phyloP scores from a whole-genome alignment of 2,797 vertebrate genomes.

The Gephyroberyx darwinii region DNA sequence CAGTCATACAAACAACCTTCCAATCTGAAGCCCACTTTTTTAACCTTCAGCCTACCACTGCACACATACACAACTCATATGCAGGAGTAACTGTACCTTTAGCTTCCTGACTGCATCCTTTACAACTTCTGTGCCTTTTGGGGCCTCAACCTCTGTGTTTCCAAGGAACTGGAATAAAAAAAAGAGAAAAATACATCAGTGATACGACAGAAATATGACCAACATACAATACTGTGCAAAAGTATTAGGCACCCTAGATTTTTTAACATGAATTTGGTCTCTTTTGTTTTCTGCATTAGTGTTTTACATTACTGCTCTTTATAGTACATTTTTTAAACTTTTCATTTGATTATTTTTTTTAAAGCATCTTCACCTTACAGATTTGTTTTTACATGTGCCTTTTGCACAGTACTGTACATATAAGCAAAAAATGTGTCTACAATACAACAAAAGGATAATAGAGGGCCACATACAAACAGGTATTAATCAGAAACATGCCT shows the following conservation, averaged over 20 bases:
- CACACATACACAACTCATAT: constrained; percentile 7
- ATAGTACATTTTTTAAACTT: no score
- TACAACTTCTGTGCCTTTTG: constrained; percentile 97
- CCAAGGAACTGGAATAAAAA: constrained; percentile 88
- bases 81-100: constrained; percentile 84
- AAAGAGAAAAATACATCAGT: neutral
- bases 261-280: no score
- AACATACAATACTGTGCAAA: neutral
- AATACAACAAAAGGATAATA: neutral
- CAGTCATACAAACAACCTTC: neutral
- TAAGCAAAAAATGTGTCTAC: no score
- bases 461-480: neutral
- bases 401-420: no score
- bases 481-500: neutral
- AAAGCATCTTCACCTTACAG: no score
- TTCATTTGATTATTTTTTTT: no score
- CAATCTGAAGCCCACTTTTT: neutral
- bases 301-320: no score
- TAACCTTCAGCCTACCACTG: constrained; percentile 19
- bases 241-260: neutral
- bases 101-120: constrained; percentile 97
- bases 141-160: constrained; percentile 96
- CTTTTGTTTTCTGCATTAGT: no score
- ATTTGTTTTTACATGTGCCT: no score
- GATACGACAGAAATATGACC: neutral